Evolutionary conservation across 2,797 vertebrate species (phyloP).

Genomic region (Paramormyrops hopkinsi): DNA sequence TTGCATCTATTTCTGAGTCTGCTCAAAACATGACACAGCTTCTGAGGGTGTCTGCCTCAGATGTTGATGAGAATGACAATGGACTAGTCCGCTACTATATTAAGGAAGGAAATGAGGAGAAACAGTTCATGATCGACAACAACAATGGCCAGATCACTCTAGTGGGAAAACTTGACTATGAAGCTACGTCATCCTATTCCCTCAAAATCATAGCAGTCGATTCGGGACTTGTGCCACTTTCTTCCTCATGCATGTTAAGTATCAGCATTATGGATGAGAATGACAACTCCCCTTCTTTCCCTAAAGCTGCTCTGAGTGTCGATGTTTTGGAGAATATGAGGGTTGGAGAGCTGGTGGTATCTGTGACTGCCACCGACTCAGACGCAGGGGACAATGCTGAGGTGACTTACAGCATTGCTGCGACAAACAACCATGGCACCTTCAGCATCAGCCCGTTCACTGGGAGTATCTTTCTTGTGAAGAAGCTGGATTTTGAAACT

Average conservation of each 20-base stretch:
- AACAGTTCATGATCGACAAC: conserved; percentile 76
- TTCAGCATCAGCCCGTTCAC: conserved; percentile 96
- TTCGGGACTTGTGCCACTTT: conserved; percentile 68
- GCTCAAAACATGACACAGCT: conserved; percentile 87
- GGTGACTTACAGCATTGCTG: conserved; percentile 84
- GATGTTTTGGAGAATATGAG: conserved; percentile 95
- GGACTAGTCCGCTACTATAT: conserved; percentile 80
- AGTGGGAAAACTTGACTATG: conserved; percentile 81
- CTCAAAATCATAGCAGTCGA: conserved; percentile 86
- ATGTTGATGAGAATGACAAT: conserved; percentile 87
- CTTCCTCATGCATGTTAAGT: conserved; percentile 81
- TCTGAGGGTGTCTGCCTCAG: conserved; percentile 86
- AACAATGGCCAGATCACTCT: conserved; percentile 84
- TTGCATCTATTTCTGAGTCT: conserved; percentile 86
- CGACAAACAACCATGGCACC: conserved; percentile 87
- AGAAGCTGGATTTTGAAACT: conserved; percentile 90
- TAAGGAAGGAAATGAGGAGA: conserved; percentile 83
- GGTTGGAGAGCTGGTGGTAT: conserved; percentile 88
- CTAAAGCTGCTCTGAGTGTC: conserved; percentile 75
- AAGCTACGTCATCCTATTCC: conserved; percentile 79
- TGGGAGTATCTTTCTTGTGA: conserved; percentile 88
- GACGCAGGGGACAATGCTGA: conserved; percentile 90
- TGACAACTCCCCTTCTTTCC: conserved; percentile 89
- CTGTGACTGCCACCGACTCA: conserved; percentile 83
- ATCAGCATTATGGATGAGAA: conserved; percentile 91